Conservation (phyloP, 1,140 invertebrate species). For the Drosophila hydei region DNA sequence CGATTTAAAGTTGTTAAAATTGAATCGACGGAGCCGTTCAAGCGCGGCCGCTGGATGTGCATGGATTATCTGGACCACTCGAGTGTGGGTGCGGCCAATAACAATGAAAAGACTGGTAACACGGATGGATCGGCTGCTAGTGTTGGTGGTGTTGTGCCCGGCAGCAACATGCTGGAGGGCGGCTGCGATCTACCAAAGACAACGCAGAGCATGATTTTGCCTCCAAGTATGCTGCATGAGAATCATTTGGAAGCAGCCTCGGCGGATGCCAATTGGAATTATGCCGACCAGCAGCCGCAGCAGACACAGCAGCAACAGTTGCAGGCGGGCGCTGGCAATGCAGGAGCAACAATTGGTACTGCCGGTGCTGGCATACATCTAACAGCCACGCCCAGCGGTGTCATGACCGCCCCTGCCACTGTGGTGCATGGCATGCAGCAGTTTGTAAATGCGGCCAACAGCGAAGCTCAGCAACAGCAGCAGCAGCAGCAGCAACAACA, state of each 20-base stretch:
- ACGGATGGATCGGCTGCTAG: conserved; percentile 38
- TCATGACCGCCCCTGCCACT: conserved; percentile 76
- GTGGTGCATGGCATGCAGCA: conserved; percentile 80
- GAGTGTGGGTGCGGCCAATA: conserved; percentile 68
- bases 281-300: conserved; percentile 44
- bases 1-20: conserved; percentile 98
- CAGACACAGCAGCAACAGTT: conserved; percentile 25
- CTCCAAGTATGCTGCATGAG: conserved; percentile 70
- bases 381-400: conserved; percentile 63
- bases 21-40: conserved; percentile 96
- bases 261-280: conserved; percentile 81
- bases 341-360: conserved; percentile 20
- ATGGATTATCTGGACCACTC: conserved; percentile 97
- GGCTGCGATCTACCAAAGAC: conserved; percentile 56
- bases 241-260: conserved; percentile 72
- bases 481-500: conserved; percentile 61
- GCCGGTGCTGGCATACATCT: conserved; percentile 13
- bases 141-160: conserved; percentile 9
- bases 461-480: conserved; percentile 41
- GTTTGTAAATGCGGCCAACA: conserved; percentile 46
- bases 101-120: conserved; percentile 79
- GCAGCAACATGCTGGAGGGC: conserved; percentile 1
- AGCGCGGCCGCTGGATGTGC: conserved; percentile 96
- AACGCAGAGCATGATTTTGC: conserved; percentile 82
- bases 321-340: conserved; percentile 11